Percentiles rank a stretch among this genome's conserved stretches.
Conservation (phyloP, 2,113 vertebrate species). For the Heteronetta atricapilla region DNA sequence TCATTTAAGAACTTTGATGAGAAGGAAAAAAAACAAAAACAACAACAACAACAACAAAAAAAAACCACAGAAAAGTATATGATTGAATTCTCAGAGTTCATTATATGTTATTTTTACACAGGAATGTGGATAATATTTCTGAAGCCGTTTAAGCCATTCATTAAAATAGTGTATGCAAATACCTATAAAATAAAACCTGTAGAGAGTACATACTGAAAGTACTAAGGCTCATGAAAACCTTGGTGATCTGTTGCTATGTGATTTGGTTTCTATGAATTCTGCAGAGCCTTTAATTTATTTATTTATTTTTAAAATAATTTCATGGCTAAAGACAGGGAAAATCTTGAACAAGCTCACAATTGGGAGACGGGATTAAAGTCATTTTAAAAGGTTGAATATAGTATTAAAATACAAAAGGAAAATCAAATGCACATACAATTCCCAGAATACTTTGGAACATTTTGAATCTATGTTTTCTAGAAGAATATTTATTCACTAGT, state of each 20-base stretch:
- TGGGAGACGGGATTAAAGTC: background rate
- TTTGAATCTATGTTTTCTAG: background rate
- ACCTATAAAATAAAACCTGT: constrained; percentile 10
- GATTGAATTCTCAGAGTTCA: background rate
- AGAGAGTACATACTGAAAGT: background rate
- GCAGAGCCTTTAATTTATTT: background rate
- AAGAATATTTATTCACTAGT: background rate
- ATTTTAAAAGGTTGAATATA: background rate
- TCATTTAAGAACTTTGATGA: background rate
- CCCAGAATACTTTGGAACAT: background rate
- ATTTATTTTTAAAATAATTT: background rate
- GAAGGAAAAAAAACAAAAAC: background rate
- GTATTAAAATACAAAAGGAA: constrained; percentile 8
- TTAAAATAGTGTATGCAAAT: constrained; percentile 34
- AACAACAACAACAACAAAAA: background rate
- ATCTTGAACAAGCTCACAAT: constrained; percentile 9
- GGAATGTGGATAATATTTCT: background rate
- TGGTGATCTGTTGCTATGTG: constrained; percentile 33
- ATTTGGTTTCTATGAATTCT: constrained; percentile 37
- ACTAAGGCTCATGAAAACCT: background rate
- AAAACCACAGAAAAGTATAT: background rate
- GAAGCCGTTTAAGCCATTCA: background rate
- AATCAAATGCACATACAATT: background rate
- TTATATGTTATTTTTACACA: background rate
- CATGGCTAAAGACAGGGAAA: background rate